A percentile compares a stretch with the other conserved stretches of the same genome.
Conservation (phyloP, 2,797 vertebrate species). For the Coluber constrictor region DNA sequence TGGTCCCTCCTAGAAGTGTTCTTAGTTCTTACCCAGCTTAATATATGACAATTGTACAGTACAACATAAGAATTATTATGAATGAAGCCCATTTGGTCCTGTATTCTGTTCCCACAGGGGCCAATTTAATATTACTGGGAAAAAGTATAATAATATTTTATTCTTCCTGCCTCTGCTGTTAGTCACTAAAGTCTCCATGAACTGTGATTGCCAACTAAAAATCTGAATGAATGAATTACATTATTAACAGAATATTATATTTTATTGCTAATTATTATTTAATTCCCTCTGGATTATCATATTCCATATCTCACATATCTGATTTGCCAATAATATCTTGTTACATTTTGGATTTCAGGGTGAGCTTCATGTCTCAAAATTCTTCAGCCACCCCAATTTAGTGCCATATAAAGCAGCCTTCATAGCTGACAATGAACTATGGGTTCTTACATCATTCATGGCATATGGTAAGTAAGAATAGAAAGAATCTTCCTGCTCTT, state of each 20-base stretch:
- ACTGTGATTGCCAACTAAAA: not conserved
- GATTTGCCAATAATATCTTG: not conserved
- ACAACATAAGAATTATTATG: not conserved
- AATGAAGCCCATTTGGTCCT: not conserved
- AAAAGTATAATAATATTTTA: not conserved
- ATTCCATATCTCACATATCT: not conserved
- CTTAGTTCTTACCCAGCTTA: not conserved
- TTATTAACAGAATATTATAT: not conserved
- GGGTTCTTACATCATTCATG: conserved; percentile 97
- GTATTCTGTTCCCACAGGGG: not conserved
- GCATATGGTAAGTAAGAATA: conserved; percentile 84
- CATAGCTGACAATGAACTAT: conserved; percentile 94
- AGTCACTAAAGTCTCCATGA: not conserved
- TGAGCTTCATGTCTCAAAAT: conserved; percentile 93
- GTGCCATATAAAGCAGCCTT: conserved; percentile 94
- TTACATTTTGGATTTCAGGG: conserved; percentile 71
- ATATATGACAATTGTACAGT: not conserved
- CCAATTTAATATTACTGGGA: not conserved
- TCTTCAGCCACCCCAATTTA: conserved; percentile 93
- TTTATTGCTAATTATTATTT: not conserved
- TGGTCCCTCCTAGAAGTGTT: not conserved
- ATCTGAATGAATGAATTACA: not conserved
- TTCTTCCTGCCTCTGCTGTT: not conserved
- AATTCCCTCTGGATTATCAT: not conserved
- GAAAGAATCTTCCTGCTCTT: not conserved